These are phyloP conservation scores for Pyrochroa serraticornis DNA, from an alignment of 2,888 invertebrate genomes.

Conservation along the genomic window DNA sequence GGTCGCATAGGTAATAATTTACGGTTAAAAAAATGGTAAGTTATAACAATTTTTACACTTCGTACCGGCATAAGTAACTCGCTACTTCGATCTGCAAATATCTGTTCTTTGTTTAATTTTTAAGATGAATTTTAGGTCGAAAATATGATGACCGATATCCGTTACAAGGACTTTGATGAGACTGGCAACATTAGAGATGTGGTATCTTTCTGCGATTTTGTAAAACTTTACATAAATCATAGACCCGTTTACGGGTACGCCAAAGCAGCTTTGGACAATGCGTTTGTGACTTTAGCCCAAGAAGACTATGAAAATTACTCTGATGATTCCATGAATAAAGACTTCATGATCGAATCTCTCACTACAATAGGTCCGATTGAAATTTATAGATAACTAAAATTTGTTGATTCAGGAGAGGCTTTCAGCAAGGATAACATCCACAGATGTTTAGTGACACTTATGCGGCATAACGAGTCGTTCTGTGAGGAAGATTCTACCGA, in stretches of 20 bases:
- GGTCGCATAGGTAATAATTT: too few species aligned
- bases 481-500: slow-evolving; percentile 18
- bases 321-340: slow-evolving; percentile 33
- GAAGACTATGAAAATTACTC: slow-evolving; percentile 30
- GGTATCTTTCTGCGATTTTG: slow-evolving; percentile 70
- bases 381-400: slow-evolving; percentile 1
- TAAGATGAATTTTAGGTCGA: slow-evolving; percentile 60
- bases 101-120: too few species aligned
- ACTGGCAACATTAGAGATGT: slow-evolving; percentile 59
- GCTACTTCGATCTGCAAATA: too few species aligned
- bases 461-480: slow-evolving; percentile 28
- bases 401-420: slow-evolving; percentile 43
- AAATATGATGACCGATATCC: slow-evolving; percentile 65
- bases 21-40: too few species aligned
- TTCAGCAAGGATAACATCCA: slow-evolving; percentile 36
- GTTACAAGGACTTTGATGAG: slow-evolving; percentile 60
- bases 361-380: slow-evolving; percentile 33
- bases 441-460: slow-evolving; percentile 44
- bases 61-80: too few species aligned
- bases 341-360: slow-evolving; percentile 41
- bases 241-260: slow-evolving; percentile 66
- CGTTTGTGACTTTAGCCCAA: slow-evolving; percentile 57
- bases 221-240: slow-evolving; percentile 71
- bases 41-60: too few species aligned
- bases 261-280: slow-evolving; percentile 56